These are phyloP conservation scores for Phorcus lineatus DNA, from an alignment of 2,888 invertebrate species.

Conservation along the genomic window DNA sequence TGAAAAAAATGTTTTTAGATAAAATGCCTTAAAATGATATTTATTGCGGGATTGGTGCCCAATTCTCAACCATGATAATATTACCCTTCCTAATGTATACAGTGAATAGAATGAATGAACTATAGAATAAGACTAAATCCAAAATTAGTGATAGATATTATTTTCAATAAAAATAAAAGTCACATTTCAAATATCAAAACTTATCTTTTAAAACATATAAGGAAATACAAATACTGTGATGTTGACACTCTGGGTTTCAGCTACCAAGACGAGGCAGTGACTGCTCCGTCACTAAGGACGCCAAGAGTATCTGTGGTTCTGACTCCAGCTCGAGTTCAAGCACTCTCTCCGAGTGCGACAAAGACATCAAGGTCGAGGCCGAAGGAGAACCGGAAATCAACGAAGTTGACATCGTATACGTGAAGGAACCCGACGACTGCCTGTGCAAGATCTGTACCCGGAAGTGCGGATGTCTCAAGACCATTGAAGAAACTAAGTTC, in stretches of 20 bases:
- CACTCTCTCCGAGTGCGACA: conserved; percentile 42
- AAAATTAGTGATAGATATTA: no score
- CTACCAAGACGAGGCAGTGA: conserved; percentile 32
- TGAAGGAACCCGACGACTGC: conserved; percentile 93
- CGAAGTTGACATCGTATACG: conserved; percentile 85
- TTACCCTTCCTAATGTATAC: no score
- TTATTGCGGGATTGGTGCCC: no score
- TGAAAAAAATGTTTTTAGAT: no score
- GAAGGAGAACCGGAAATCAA: conserved; percentile 83
- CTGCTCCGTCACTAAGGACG: conserved; percentile 46
- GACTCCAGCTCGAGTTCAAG: conserved; percentile 47
- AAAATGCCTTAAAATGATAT: no score
- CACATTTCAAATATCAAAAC: no score
- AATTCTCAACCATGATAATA: no score
- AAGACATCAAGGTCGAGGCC: conserved; percentile 53
- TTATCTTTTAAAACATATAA: no score
- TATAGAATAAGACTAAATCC: no score
- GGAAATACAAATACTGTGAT: no score
- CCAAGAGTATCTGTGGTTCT: conserved; percentile 49
- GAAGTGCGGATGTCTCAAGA: conserved; percentile 64
- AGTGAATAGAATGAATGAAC: no score
- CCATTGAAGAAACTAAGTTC: conserved; percentile 85
- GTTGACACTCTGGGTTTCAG: background rate
- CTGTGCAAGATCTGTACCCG: conserved; percentile 82
- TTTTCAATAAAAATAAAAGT: no score